These are phyloP conservation scores for Ceratina australensis DNA, from an alignment of 1,140 invertebrate species.

Conservation along the genomic window DNA sequence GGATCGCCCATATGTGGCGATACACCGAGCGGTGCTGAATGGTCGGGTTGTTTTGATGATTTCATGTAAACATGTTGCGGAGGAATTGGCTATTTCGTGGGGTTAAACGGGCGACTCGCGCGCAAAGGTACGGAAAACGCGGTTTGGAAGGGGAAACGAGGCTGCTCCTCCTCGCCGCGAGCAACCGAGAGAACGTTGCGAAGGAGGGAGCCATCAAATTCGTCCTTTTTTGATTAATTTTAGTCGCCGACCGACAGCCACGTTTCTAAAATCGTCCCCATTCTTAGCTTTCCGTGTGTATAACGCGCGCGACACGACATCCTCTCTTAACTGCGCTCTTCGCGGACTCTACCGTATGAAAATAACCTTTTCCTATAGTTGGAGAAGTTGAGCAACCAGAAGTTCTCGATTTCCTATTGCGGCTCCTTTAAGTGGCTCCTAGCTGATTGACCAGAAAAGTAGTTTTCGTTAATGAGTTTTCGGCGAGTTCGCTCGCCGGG, in stretches of 20 bases:
- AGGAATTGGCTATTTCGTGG: conserved; percentile 42
- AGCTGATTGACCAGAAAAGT: neutral
- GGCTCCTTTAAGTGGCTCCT: neutral
- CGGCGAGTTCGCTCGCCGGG: neutral
- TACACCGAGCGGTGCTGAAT: neutral
- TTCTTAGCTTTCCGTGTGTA: conserved; percentile 62
- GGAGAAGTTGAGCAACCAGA: neutral
- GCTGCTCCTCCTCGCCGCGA: neutral
- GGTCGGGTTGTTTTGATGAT: conserved; percentile 53
- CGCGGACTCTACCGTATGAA: neutral
- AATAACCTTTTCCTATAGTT: neutral
- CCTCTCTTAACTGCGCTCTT: conserved; percentile 17
- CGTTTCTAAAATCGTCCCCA: conserved; percentile 64
- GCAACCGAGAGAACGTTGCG: conserved; percentile 26
- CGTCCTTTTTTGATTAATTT: conserved; percentile 67
- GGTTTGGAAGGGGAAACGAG: neutral
- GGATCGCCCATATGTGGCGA: neutral
- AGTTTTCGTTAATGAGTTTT: conserved; percentile 2
- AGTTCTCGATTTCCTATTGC: neutral
- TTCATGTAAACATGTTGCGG: conserved; percentile 49
- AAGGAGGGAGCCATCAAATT: conserved; percentile 44
- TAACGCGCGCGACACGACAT: conserved; percentile 12
- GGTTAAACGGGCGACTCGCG: conserved; percentile 23
- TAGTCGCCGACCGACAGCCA: conserved; percentile 61
- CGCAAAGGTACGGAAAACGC: conserved; percentile 12